These are phyloP conservation scores for Leptura quadrifasciata DNA, from an alignment of 2,888 invertebrate species.

Conservation along the genomic window DNA sequence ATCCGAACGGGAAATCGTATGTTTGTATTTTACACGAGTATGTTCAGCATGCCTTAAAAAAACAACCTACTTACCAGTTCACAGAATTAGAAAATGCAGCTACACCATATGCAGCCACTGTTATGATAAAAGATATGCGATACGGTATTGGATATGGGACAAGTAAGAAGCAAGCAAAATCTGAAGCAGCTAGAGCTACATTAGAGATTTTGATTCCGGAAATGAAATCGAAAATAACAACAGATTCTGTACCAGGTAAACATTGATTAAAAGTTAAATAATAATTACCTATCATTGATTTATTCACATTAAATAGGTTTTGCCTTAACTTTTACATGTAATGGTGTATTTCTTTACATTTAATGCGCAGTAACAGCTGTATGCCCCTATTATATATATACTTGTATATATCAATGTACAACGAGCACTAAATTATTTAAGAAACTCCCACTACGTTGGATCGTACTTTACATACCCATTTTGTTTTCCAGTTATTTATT, in stretches of 20 bases:
- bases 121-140: conserved; percentile 92
- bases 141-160: conserved; percentile 96
- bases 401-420: too few species aligned
- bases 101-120: conserved; percentile 95
- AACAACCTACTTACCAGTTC: conserved; percentile 94
- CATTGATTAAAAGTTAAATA: not conserved
- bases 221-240: conserved; percentile 87
- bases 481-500: too few species aligned
- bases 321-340: too few species aligned
- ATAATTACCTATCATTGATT: too few species aligned
- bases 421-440: too few species aligned
- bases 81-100: conserved; percentile 94
- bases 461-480: too few species aligned
- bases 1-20: conserved; percentile 96
- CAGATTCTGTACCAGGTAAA: conserved; percentile 75
- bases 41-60: conserved; percentile 94
- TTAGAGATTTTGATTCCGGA: conserved; percentile 94
- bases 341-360: too few species aligned
- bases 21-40: conserved; percentile 98
- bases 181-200: conserved; percentile 92
- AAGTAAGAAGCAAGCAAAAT: conserved; percentile 97
- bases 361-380: too few species aligned
- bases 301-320: too few species aligned
- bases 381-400: too few species aligned
- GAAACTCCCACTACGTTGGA: too few species aligned